Evolutionary conservation across 2,797 vertebrate species (phyloP).

Genomic region (Mionectes olivaceus): DNA sequence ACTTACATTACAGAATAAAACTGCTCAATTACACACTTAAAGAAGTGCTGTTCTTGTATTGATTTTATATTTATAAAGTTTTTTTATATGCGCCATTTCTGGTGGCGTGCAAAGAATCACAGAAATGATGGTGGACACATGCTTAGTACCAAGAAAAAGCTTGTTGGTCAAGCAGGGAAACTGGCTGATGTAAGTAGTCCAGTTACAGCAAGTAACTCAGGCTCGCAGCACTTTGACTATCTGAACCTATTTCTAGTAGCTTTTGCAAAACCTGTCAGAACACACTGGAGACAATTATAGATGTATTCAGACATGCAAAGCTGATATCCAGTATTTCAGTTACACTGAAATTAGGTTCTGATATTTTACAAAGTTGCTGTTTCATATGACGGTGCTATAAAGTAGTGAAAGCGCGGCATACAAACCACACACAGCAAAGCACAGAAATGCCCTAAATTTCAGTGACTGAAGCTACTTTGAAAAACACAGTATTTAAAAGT

Average conservation of each 20-base stretch:
- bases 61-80: background rate
- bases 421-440: background rate
- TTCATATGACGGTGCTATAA: background rate
- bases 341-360: background rate
- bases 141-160: background rate
- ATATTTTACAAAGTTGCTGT: background rate
- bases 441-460: background rate
- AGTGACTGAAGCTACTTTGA: background rate
- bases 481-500: background rate
- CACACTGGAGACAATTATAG: background rate
- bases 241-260: background rate
- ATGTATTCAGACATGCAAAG: background rate
- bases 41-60: background rate
- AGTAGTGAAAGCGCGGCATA: background rate
- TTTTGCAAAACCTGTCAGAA: background rate
- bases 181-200: background rate
- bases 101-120: background rate
- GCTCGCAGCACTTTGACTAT: background rate
- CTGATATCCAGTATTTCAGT: background rate
- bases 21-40: background rate
- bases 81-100: background rate
- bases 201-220: background rate
- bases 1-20: background rate
- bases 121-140: background rate
- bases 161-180: background rate